Base-by-base conservation (phyloP, 2,797 vertebrate genomes). In the Peromyscus melanophrys region DNA sequence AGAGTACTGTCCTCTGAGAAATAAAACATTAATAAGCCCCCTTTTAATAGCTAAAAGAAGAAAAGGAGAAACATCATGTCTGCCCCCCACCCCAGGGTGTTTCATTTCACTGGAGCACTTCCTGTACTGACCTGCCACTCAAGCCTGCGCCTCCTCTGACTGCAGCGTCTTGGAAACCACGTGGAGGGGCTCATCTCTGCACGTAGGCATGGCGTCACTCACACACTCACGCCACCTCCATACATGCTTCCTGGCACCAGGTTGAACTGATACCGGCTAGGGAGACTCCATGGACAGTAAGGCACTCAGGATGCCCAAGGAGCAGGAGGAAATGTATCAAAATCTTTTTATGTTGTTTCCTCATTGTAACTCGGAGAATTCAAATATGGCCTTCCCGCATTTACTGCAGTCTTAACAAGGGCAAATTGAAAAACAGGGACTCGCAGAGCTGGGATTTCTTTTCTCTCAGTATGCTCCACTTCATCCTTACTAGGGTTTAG, bases 261-360 rank as follows among this genome's bases (percentile, higher is more conserved):
- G 88, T 11, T 83, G 89, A 93, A 77, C 85, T 40, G 83, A 96
- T 89, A 69, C 87, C 92, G 80, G 92, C 95, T 92, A 95, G 87
- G 95, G 93, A 61, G 89, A 96, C 89, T 96, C 86, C 25, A 40
- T 75, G 89, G 96, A 93, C 92, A 80, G 89, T 86, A 88, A 88
- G 90, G 95, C 83, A 88, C 71, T 97, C 94, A 92, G 95, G 86
- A 95, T 96, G 78, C 94, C 92, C 89, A 89, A 25, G 34, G 61
- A 83, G 63, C 94, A 77, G 93, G 63, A 61, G 67, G 69, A 97
- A 93, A 92, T 52, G 57, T 43, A 69, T 89, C 73, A n/a, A 91
- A 67, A 67, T 87, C 49, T 81, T 96, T 86, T 12, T 46, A 61
- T 82, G 40, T 77, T 82, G n/a, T 77, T 82, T 57, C 21, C 31